These are phyloP conservation scores for Antechinus flavipes DNA, from an alignment of 2,113 vertebrate species.

Conservation along the genomic window DNA sequence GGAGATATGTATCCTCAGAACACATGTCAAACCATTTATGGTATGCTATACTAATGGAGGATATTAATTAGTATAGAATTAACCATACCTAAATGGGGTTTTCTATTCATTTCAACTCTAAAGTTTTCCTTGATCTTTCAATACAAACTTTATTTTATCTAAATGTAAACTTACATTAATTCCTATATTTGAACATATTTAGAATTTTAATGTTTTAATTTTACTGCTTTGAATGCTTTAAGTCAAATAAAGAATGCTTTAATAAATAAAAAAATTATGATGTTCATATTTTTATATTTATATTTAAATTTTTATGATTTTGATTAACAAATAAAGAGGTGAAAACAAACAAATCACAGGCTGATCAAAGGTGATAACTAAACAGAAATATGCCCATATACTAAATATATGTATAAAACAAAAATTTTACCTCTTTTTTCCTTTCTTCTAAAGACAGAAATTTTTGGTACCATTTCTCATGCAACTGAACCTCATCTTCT, in stretches of 20 bases:
- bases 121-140: not conserved
- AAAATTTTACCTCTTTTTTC: constrained; percentile 91
- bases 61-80: not conserved
- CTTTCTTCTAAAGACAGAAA: constrained; percentile 89
- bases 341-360: not conserved
- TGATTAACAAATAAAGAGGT: not conserved
- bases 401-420: not conserved
- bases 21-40: not conserved
- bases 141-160: not conserved
- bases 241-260: not conserved
- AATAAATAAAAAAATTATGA: too few relatives aligned
- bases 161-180: not conserved
- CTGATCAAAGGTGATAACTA: not conserved
- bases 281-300: too few relatives aligned
- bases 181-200: not conserved
- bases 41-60: not conserved
- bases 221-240: not conserved
- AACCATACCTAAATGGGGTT: not conserved
- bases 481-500: constrained; percentile 88
- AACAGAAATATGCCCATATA: not conserved
- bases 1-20: not conserved
- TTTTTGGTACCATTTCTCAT: constrained; percentile 92
- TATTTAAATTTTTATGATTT: too few relatives aligned
- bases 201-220: not conserved
- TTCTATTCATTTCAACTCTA: not conserved